Conservation (phyloP, 2,113 vertebrate species). For the Ageneiosus marmoratus region DNA sequence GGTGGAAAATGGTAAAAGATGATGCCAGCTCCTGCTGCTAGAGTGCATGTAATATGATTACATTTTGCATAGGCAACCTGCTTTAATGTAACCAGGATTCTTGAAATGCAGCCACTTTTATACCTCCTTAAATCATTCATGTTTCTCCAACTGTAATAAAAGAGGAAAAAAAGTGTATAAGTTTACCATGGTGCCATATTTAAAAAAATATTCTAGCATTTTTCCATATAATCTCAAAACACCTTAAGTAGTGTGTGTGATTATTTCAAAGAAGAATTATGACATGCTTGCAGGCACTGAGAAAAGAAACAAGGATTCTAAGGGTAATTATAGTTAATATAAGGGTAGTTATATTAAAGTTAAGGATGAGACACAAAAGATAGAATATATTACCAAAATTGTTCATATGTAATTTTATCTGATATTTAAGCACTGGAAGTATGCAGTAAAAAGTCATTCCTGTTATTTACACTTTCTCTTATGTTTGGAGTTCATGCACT, state of each 20-base stretch:
- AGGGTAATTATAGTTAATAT: too few species aligned
- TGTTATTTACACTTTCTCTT: background rate
- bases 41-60: conserved; percentile 74
- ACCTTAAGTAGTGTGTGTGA: background rate
- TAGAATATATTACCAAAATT: background rate
- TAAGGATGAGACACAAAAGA: background rate
- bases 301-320: background rate
- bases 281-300: background rate
- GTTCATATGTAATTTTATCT: background rate
- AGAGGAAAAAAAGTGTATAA: background rate
- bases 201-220: background rate
- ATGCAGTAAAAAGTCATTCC: background rate
- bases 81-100: conserved; percentile 44
- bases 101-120: conserved; percentile 15
- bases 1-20: conserved; percentile 69
- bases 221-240: background rate
- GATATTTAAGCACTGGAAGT: background rate
- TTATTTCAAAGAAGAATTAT: background rate
- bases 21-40: conserved; percentile 59
- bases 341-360: too few species aligned
- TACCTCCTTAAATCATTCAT: conserved; percentile 18
- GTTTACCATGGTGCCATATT: background rate
- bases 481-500: background rate
- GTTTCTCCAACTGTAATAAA: conserved; percentile 23
- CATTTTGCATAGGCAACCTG: conserved; percentile 61